Base-by-base conservation (phyloP, 2,797 vertebrate species). In the Toxotes lorentzi region DNA sequence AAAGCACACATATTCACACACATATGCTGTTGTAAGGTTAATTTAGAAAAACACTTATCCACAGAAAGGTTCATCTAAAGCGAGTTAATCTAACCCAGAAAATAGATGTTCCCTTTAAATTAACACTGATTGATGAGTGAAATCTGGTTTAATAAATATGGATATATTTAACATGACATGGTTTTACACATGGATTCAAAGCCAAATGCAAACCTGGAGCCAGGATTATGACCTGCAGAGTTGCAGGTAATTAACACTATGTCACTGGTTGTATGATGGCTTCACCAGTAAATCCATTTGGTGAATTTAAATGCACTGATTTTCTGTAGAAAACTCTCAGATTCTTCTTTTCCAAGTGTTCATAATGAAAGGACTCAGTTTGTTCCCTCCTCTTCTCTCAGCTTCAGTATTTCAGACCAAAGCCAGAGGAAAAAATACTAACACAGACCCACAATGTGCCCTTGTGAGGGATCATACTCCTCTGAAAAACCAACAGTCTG, bases 381-480 rank as follows among this genome's bases (percentile, higher is more conserved):
- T 82, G 68, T 76, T 81, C 56, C 48, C 43, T 10, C 72, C 21
- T 35, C 21, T 63, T 68, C 59, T 35, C 73, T 82, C 82, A 83
- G 88, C 73, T 73, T 87, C 57, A 87, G 81, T 78, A 80, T 79
- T 85, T 87, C 77, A 75, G 62, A 78, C 76, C 70, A 81, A 76
- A 83, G 53, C 64, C 17, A 35, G 58, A 84, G 77, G 70, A 61
- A 84, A 82, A 82, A 58, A 84, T 43, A 60, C 67, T 32, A 32
- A 76, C 72, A 65, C 24, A 65, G 69, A 82, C 67, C 75, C 57
- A 86, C 60, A 79, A 97, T 97, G 97, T 96, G 94, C 94, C 96
- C 96, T 98, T 98, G 96, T 98, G 95, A 96, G 93, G 95, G 94
- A 96, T 96, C 95, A 86, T 96, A 96, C 97, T 94, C 95, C 84